Evolutionary conservation across 2,888 invertebrate genomes (phyloP), one percentile per base, ranked within the genome.

Genomic region (Allophyes oxyacanthae): DNA sequence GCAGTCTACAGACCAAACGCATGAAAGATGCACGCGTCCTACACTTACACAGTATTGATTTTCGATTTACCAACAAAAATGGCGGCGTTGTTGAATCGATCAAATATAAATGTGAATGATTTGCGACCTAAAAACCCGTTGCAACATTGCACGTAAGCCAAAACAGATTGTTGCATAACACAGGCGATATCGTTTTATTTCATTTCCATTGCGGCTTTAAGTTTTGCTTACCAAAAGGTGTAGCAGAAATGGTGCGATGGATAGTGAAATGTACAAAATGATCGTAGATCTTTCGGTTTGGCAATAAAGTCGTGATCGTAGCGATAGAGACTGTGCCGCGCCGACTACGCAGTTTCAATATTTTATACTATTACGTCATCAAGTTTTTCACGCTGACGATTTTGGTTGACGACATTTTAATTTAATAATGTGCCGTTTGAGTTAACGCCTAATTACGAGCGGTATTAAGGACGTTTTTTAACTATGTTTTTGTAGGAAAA

Each of bases 341-440:
- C 40, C 32, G 45, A 68, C 66, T 77, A 55, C 77, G 75, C 77
- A 77, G 77, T 77, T 65, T 40, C 45, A 56, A 54, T 64, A 56
- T 72, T 64, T 69, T 48, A 48, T 50, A 68, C 43, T 10, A 32
- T 72, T 64, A 67, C 75, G 63, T 65, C 60, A 75, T 45, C 13
- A 30, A 45, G 51, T 41, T 48, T 64, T 63, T 58, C 57, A 50
- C 14, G 34, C 44, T 37, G 36, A 25, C 30, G 28, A 14, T 10
- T 14, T 14, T 9, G 9, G 1, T 8, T 0, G 9, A 6, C 9
- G 11, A 5, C 2, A 28, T 15, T 20, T 37, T 37, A 15, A 1
- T 15, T 2, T 8, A 20, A 20, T 20, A 37, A 15, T 15, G 9
- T 37, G n/a, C 6, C 3, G 0, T 20, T 37, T n/a, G 0, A 20